These are phyloP conservation scores for Dendronephthya gigantea DNA, from an alignment of 64 coral and sea anemone species.

Conservation along the genomic window DNA sequence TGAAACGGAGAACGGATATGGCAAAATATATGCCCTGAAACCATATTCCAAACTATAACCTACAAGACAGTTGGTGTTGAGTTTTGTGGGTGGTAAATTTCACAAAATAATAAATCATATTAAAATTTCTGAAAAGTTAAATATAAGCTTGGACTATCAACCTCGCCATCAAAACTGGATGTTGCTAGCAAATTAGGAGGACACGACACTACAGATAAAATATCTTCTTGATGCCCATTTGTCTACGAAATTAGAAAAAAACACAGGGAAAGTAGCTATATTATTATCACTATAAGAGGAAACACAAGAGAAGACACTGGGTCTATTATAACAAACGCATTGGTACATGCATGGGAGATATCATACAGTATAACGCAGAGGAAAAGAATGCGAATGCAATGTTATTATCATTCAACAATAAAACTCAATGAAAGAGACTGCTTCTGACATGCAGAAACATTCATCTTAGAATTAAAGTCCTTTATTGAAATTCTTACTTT, in stretches of 20 bases:
- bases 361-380: too few relatives aligned
- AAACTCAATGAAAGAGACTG: too few relatives aligned
- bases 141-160: background rate
- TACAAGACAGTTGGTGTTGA: constrained; percentile 14
- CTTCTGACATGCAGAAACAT: too few relatives aligned
- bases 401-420: too few relatives aligned
- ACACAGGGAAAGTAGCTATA: background rate
- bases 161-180: constrained; percentile 98
- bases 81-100: background rate
- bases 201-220: constrained; percentile 72
- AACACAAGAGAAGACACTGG: too few relatives aligned
- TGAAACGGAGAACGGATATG: constrained; percentile 64
- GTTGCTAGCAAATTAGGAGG: constrained; percentile 92
- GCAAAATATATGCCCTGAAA: constrained; percentile 95
- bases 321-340: too few relatives aligned
- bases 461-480: too few relatives aligned
- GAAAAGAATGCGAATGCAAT: too few relatives aligned
- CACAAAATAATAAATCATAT: too few relatives aligned
- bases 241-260: constrained; percentile 40
- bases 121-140: background rate
- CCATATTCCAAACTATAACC: constrained; percentile 94
- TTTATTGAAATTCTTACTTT: too few relatives aligned
- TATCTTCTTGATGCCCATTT: constrained; percentile 91
- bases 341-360: too few relatives aligned
- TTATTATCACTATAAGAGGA: too few relatives aligned